Conservation (phyloP, 2,113 vertebrate genomes). For the Nyctereutes procyonoides region DNA sequence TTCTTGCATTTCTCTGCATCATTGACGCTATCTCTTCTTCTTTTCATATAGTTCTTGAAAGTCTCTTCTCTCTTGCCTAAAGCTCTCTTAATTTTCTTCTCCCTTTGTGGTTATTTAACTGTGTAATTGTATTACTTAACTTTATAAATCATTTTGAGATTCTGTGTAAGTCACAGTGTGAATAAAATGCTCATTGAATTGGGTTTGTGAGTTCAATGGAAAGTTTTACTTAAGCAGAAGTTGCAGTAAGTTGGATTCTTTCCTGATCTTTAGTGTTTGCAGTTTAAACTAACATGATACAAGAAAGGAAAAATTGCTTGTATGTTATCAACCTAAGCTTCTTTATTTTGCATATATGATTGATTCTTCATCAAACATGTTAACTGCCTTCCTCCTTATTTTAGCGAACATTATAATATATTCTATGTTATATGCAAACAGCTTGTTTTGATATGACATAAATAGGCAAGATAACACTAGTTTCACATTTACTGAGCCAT, state of each 20-base stretch:
- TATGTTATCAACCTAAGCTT: not conserved
- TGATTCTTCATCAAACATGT: not conserved
- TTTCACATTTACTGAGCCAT: not conserved
- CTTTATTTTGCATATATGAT: not conserved
- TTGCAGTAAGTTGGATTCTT: slow-evolving; percentile 37
- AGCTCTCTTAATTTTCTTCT: slow-evolving; percentile 79
- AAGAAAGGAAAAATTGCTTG: not conserved
- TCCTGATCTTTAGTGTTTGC: not conserved
- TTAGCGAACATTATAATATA: not conserved
- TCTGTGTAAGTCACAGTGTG: slow-evolving; percentile 57
- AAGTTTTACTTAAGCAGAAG: slow-evolving; percentile 61
- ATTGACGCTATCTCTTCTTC: slow-evolving; percentile 64
- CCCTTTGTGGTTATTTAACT: slow-evolving; percentile 79
- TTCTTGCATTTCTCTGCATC: slow-evolving; percentile 74
- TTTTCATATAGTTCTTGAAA: slow-evolving; percentile 63
- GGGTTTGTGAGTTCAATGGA: not conserved
- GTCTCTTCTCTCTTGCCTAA: slow-evolving; percentile 69
- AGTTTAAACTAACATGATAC: slow-evolving; percentile 13
- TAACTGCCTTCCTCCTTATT: not conserved
- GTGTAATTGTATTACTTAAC: slow-evolving; percentile 79
- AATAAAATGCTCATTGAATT: slow-evolving; percentile 52
- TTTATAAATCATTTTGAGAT: slow-evolving; percentile 77
- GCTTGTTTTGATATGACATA: not conserved
- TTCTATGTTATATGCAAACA: not conserved
- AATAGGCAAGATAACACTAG: not conserved